phyloP scores from a whole-genome alignment of 2,888 invertebrate genomes.

The Sisyra nigra region DNA sequence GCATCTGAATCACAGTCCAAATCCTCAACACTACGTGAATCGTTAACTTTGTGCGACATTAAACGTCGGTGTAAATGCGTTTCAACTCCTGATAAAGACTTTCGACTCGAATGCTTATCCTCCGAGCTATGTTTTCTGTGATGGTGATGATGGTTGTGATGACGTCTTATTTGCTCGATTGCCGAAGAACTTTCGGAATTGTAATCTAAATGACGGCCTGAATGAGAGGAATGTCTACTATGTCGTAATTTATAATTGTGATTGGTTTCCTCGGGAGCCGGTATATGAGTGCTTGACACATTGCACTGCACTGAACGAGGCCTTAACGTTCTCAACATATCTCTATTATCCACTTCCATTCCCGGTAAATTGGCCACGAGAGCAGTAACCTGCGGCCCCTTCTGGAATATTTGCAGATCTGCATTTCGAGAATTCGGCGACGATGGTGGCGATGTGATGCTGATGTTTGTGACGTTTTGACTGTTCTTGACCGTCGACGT shows the following conservation, averaged over 20 bases:
- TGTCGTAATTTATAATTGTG: constrained; percentile 20
- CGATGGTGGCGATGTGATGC: constrained; percentile 42
- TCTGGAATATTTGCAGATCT: constrained; percentile 7
- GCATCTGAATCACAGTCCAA: constrained; percentile 28
- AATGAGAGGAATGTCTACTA: constrained; percentile 10
- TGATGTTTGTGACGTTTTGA: constrained; percentile 54
- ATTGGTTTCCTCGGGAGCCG: constrained; percentile 11
- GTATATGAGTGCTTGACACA: constrained; percentile 35
- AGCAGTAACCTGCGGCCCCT: constrained; percentile 48
- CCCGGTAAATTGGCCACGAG: constrained; percentile 48
- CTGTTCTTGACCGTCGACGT: constrained; percentile 37
- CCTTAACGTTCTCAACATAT: constrained; percentile 28
- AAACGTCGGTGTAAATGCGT: constrained; percentile 22
- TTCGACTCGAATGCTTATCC: constrained; percentile 23
- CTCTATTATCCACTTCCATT: constrained; percentile 28
- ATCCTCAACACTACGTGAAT: constrained; percentile 28
- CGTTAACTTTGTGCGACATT: constrained; percentile 24
- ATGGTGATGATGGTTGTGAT: constrained; percentile 11
- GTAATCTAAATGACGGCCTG: constrained; percentile 35
- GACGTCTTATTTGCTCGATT: constrained; percentile 27
- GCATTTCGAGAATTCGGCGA: constrained; percentile 10
- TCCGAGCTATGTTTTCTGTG: constrained; percentile 16
- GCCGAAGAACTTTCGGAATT: constrained; percentile 41
- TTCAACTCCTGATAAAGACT: constrained; percentile 41
- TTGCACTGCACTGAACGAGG: constrained; percentile 39